Conservation (phyloP, 2,888 invertebrate species). For the Oligia fasciuncula region DNA sequence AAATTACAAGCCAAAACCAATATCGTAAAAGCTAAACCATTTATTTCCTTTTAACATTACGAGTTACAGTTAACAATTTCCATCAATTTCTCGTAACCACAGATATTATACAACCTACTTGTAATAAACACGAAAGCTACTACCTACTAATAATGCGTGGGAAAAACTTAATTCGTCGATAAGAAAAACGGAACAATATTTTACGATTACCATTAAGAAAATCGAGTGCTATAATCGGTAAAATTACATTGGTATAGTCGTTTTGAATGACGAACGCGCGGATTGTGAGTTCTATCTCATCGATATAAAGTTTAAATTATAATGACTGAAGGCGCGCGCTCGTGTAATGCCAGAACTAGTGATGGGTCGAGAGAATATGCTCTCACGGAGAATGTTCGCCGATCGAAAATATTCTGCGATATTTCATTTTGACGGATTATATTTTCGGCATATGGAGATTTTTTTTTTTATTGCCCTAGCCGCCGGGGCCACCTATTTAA, state of each 20-base stretch:
- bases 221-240: constrained; percentile 35
- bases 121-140: constrained; percentile 23
- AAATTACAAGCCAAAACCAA: constrained; percentile 23
- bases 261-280: background rate
- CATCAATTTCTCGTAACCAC: constrained; percentile 30
- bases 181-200: constrained; percentile 29
- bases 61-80: constrained; percentile 44
- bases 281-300: constrained; percentile 4
- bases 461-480: too few relatives aligned
- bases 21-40: constrained; percentile 46
- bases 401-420: background rate
- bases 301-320: constrained; percentile 20
- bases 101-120: constrained; percentile 1
- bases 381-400: background rate
- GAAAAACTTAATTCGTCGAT: constrained; percentile 51
- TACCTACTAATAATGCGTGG: constrained; percentile 46
- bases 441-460: background rate
- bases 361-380: background rate
- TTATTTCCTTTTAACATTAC: constrained; percentile 46
- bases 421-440: background rate
- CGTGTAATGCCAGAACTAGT: constrained; percentile 9
- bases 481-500: too few relatives aligned
- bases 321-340: background rate
- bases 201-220: constrained; percentile 41
- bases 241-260: constrained; percentile 37